phyloP scores from a whole-genome alignment of 2,797 vertebrate genomes.

The Euthynnus affinis region DNA sequence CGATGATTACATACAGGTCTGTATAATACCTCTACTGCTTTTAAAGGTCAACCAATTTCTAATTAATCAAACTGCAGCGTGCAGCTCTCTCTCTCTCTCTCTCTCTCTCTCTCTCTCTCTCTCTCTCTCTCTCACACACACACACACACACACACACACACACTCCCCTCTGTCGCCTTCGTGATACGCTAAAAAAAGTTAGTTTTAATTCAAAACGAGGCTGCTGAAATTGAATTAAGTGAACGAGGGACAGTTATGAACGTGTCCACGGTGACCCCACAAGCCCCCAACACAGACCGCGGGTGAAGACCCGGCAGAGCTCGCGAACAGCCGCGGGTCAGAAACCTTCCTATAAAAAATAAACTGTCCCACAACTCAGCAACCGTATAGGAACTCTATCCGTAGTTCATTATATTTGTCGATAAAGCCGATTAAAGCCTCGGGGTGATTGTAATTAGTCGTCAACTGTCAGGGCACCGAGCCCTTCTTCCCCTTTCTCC shows the following conservation, averaged over 20 bases:
- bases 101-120: too few relatives aligned
- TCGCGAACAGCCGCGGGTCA: slow-evolving; percentile 43
- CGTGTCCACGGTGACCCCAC: slow-evolving; percentile 46
- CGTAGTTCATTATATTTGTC: slow-evolving; percentile 9
- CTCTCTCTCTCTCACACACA: too few relatives aligned
- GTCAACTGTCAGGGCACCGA: slow-evolving; percentile 50
- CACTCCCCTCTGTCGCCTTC: neutral
- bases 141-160: slow-evolving; percentile 38
- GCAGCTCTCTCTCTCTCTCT: too few relatives aligned
- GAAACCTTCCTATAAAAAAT: slow-evolving; percentile 12
- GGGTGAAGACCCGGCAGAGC: slow-evolving; percentile 52
- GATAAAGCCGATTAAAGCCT: slow-evolving; percentile 29
- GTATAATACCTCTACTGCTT: neutral
- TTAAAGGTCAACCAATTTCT: slow-evolving; percentile 38
- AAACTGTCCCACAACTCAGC: slow-evolving; percentile 26
- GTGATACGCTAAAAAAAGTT: neutral
- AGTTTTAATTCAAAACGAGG: neutral
- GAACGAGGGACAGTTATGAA: neutral
- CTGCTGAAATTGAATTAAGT: slow-evolving; percentile 6
- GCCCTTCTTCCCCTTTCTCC: slow-evolving; percentile 61
- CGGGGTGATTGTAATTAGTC: slow-evolving; percentile 28
- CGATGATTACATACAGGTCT: neutral
- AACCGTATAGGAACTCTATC: slow-evolving; percentile 1
- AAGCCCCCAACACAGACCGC: slow-evolving; percentile 40
- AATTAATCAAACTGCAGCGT: slow-evolving; percentile 37